phyloP scores from a whole-genome alignment of 2,797 vertebrate species.

The Phaenicophaeus curvirostris region DNA sequence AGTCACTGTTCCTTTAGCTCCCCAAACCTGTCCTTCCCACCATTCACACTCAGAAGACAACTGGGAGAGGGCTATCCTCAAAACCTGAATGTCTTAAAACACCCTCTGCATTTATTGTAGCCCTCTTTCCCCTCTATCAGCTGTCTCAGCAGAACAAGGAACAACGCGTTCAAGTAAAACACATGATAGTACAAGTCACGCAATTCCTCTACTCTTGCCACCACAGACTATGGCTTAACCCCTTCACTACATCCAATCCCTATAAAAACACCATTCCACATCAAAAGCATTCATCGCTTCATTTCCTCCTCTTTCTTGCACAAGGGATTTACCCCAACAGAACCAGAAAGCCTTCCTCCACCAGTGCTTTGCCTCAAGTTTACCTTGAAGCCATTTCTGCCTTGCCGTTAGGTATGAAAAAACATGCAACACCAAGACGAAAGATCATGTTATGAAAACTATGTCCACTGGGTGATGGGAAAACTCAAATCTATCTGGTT shows the following conservation, averaged over 20 bases:
- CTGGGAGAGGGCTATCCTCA: not conserved
- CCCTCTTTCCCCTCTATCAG: not conserved
- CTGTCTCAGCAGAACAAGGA: not conserved
- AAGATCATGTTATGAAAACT: not conserved
- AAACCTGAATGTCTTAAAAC: not conserved
- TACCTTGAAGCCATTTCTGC: not conserved
- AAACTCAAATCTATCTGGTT: not conserved
- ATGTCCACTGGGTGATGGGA: not conserved
- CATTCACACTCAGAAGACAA: not conserved
- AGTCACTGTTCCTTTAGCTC: not conserved
- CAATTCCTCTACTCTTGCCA: not conserved
- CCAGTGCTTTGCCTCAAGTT: no score
- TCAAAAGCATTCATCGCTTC: not conserved
- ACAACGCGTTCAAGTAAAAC: not conserved
- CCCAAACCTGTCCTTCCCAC: not conserved
- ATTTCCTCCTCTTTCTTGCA: not conserved
- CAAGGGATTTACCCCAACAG: not conserved
- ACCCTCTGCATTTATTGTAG: not conserved
- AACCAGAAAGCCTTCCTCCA: not conserved
- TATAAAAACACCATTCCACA: not conserved
- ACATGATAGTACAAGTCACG: not conserved
- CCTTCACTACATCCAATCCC: not conserved
- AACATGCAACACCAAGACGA: fast-evolving
- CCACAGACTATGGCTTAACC: not conserved
- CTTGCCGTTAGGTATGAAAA: not conserved